A percentile compares a stretch with the other conserved stretches of the same genome.
Conservation (phyloP, 2,113 vertebrate genomes). For the Amia ocellicauda region DNA sequence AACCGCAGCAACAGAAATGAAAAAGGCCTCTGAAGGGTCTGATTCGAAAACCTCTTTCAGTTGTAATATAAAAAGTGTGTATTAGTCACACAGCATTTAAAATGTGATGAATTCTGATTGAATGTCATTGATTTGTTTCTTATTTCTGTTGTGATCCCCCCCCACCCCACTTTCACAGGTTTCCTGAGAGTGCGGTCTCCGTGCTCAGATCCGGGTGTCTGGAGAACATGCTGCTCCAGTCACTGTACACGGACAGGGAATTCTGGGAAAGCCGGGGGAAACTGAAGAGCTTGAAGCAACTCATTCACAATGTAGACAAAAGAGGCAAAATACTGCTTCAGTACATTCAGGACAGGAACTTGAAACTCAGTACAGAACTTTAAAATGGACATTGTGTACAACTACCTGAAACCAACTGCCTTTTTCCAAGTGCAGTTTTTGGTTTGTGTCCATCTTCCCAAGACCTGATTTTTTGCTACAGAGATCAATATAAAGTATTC, state of each 20-base stretch:
- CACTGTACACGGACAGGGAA: slow-evolving; percentile 70
- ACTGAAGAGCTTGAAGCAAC: slow-evolving; percentile 50
- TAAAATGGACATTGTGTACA: background rate
- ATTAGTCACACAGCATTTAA: no score
- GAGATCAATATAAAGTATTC: no score
- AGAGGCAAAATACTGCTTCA: slow-evolving; percentile 68
- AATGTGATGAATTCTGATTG: no score
- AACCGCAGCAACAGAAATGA: no score
- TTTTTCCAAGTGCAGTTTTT: no score
- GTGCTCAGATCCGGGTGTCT: slow-evolving; percentile 75
- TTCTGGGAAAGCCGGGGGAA: slow-evolving; percentile 81
- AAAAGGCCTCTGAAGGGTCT: no score
- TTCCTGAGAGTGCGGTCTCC: slow-evolving; percentile 68
- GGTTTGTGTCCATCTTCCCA: no score
- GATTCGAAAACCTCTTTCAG: no score
- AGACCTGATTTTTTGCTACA: no score
- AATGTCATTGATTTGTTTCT: background rate
- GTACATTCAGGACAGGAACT: slow-evolving; percentile 65
- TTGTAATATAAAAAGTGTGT: no score
- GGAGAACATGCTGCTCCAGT: slow-evolving; percentile 71
- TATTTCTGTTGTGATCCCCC: background rate
- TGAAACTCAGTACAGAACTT: slow-evolving; percentile 55
- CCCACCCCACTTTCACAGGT: slow-evolving; percentile 57
- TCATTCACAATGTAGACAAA: slow-evolving; percentile 62
- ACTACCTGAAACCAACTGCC: no score